Evolutionary conservation across 2,113 vertebrate genomes (phyloP).

Genomic region (Oriolus oriolus): DNA sequence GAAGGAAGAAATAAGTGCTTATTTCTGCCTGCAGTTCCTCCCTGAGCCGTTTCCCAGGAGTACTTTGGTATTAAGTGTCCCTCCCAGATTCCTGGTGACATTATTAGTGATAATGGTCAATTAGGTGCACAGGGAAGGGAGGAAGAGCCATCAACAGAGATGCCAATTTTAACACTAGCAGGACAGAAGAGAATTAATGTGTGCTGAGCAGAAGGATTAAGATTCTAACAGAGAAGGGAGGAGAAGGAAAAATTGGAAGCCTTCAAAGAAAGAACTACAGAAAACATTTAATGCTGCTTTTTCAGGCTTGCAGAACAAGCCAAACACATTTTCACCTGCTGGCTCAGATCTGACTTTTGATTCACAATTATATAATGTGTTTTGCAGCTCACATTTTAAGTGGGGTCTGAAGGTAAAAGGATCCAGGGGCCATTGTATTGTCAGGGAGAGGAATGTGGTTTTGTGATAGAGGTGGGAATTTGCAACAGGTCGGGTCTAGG

Average conservation of each 20-base stretch:
- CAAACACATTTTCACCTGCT: background rate
- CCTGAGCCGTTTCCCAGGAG: background rate
- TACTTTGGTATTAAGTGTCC: background rate
- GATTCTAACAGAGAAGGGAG: background rate
- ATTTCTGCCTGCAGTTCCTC: background rate
- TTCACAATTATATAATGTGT: background rate
- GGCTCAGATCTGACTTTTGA: background rate
- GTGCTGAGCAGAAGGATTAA: conserved; percentile 8
- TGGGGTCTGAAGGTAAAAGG: background rate
- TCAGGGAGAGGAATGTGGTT: conserved; percentile 7
- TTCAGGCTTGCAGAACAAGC: background rate
- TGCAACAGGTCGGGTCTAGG: background rate
- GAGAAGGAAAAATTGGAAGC: background rate
- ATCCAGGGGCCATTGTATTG: background rate
- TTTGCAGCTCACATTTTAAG: background rate
- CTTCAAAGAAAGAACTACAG: background rate
- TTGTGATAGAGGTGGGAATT: background rate
- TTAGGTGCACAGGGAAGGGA: background rate
- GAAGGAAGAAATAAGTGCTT: background rate
- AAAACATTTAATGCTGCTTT: background rate
- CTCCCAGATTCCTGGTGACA: background rate
- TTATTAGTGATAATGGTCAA: background rate
- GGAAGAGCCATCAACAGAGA: background rate
- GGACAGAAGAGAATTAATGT: background rate
- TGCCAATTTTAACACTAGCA: background rate